These are phyloP conservation scores for Balaeniceps rex DNA, from an alignment of 2,113 vertebrate genomes.

Conservation along the genomic window DNA sequence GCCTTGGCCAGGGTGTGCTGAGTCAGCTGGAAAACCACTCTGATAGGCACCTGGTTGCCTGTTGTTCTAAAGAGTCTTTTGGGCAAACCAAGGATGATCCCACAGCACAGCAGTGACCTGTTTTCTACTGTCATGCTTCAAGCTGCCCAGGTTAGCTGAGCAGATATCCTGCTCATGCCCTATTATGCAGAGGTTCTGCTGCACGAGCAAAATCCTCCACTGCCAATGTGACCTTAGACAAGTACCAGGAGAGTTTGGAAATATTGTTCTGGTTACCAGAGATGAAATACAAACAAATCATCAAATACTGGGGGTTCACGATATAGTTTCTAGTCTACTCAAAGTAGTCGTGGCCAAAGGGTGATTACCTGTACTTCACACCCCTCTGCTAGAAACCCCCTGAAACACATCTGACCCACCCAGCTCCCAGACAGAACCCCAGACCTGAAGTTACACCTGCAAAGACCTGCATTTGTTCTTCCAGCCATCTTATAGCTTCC, in stretches of 20 bases:
- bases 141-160: not conserved
- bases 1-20: not conserved
- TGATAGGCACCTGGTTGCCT: not conserved
- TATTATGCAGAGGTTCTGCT: not conserved
- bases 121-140: not conserved
- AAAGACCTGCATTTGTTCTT: not conserved
- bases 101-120: not conserved
- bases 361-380: not conserved
- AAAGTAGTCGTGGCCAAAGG: not conserved
- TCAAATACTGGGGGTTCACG: accelerated
- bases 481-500: not conserved
- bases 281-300: not conserved
- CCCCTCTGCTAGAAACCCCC: not conserved
- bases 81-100: not conserved
- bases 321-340: not conserved
- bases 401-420: accelerated
- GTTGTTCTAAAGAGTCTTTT: not conserved
- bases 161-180: not conserved
- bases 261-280: not conserved
- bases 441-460: not conserved
- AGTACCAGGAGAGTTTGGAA: not conserved
- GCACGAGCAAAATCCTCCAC: not conserved
- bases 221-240: not conserved
- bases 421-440: not conserved
- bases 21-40: not conserved